Evolutionary conservation across 2,113 vertebrate species (phyloP).

Genomic region (Pristiophorus japonicus): DNA sequence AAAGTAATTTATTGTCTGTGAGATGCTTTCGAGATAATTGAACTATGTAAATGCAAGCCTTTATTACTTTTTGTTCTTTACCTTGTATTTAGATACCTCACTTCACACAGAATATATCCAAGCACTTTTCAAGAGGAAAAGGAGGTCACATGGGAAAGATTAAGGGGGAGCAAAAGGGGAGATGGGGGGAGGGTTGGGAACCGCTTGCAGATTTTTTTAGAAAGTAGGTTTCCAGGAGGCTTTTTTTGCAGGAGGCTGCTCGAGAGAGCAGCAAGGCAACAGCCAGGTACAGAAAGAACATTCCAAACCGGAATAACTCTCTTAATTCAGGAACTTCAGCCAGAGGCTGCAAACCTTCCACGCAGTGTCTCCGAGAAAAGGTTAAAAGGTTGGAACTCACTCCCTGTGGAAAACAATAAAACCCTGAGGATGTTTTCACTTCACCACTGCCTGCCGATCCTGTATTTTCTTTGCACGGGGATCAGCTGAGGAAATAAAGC

Average conservation of each 20-base stretch:
- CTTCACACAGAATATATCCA: background rate
- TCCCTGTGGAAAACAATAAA: slow-evolving; percentile 29
- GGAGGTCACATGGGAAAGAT: background rate
- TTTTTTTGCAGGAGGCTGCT: background rate
- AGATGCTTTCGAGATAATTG: background rate
- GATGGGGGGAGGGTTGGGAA: background rate
- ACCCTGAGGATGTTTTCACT: slow-evolving; percentile 26
- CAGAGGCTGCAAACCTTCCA: background rate
- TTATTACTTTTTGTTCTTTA: background rate
- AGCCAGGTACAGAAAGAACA: slow-evolving; percentile 17
- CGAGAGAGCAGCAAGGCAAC: background rate
- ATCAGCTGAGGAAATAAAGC: slow-evolving; percentile 29
- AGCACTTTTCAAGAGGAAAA: background rate
- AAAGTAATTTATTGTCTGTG: background rate
- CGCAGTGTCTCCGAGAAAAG: background rate
- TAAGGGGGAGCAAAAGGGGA: background rate
- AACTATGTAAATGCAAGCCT: background rate
- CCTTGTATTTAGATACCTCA: background rate
- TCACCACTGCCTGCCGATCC: background rate
- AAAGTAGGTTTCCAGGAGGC: background rate
- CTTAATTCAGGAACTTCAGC: background rate
- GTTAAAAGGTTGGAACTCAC: slow-evolving; percentile 28
- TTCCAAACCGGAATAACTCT: slow-evolving; percentile 5
- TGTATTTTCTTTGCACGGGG: background rate
- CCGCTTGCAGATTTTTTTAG: background rate